A percentile compares a stretch with the other conserved stretches of the same genome.
These are phyloP conservation scores for Pelodiscus sinensis DNA, from an alignment of 2,113 vertebrate genomes.

Conservation along the genomic window DNA sequence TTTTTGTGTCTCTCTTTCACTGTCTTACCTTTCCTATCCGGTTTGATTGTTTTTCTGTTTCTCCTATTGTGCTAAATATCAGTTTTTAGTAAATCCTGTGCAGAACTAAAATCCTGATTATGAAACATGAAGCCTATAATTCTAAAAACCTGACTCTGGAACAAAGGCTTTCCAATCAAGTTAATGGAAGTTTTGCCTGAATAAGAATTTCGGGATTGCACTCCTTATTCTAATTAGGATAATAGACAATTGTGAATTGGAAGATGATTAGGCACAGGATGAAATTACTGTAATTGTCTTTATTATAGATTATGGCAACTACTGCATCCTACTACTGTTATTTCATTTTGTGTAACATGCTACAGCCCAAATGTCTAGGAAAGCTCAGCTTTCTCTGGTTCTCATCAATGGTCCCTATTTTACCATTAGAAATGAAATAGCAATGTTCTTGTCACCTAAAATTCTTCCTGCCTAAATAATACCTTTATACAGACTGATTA, in stretches of 20 bases:
- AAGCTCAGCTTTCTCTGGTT: neutral
- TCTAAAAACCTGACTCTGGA: neutral
- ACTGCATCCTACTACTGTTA: neutral
- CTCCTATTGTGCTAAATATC: neutral
- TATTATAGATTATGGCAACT: neutral
- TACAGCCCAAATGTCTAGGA: neutral
- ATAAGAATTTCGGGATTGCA: neutral
- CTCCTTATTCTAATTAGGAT: neutral
- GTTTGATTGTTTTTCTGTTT: neutral
- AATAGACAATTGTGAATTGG: neutral
- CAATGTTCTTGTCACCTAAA: neutral
- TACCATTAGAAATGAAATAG: neutral
- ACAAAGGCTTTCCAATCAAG: neutral
- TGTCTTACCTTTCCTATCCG: neutral
- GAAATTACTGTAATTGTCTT: neutral
- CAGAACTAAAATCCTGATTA: neutral
- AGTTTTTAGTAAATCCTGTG: neutral
- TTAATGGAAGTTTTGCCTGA: neutral
- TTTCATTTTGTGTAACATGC: neutral
- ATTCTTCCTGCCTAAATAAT: neutral
- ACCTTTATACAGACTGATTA: neutral
- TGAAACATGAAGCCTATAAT: neutral
- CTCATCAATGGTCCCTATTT: neutral
- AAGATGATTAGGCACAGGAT: neutral
- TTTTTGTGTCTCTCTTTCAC: neutral